Evolutionary conservation across 2,797 vertebrate genomes (phyloP).

Genomic region (Arnoldichthys spilopterus): DNA sequence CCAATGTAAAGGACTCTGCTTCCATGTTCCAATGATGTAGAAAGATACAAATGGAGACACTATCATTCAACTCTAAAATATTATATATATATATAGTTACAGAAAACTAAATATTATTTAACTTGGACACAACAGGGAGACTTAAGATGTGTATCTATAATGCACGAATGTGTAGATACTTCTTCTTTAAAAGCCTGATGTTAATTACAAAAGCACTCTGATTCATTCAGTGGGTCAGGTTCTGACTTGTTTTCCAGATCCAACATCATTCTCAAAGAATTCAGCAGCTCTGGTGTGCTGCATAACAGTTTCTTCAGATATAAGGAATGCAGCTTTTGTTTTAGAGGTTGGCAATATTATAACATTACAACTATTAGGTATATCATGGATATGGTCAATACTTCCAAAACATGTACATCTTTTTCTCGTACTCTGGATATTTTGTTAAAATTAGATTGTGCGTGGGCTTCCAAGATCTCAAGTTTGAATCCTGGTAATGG

Average conservation of each 20-base stretch:
- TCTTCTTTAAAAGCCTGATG: neutral
- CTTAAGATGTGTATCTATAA: neutral
- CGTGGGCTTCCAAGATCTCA: no score
- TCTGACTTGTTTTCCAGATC: slow-evolving; percentile 32
- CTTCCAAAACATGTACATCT: neutral
- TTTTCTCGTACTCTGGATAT: no score
- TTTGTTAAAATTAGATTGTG: no score
- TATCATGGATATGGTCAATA: neutral
- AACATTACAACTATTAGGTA: neutral
- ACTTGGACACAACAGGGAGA: neutral
- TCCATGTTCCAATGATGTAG: no score
- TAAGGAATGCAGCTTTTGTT: no score
- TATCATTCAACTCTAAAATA: no score
- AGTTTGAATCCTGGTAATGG: no score
- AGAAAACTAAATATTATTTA: no score
- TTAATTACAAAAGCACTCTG: neutral
- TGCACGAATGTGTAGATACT: no score
- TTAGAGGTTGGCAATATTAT: neutral
- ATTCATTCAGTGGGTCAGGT: neutral
- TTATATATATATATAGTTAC: no score
- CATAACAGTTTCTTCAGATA: slow-evolving; percentile 7
- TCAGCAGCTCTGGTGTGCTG: slow-evolving; percentile 15
- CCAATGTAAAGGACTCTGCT: no score
- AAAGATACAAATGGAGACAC: no score
- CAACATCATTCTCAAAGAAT: slow-evolving; percentile 46